Evolutionary conservation across 2,797 vertebrate genomes (phyloP), one percentile per base, ranked within the genome.

Genomic region (Podargus strigoides): DNA sequence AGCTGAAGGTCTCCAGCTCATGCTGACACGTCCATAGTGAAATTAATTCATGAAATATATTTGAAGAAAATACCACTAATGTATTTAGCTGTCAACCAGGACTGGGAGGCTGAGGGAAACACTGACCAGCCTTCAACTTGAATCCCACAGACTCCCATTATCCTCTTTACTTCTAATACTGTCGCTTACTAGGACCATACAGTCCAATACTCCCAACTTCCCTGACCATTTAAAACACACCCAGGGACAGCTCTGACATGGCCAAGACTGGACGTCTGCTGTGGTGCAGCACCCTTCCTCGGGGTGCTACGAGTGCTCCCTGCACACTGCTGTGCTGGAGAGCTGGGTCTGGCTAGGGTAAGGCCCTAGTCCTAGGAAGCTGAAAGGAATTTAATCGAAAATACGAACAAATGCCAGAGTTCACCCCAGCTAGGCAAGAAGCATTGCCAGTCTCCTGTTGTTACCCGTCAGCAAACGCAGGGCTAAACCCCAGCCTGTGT

Each of bases 221-320:
- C 28, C 83, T 52, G 76, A 52, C 90, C 0, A 0, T 88, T 85
- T 47, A 4, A 26, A 58, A n/a, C 14, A 3, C 3, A 60, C 76
- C 50, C 50, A 66, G 50, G 76, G 69, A 73, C 1, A 50, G 85
- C 70, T 62, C 77, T 39, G 74, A 53, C 59, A n/a, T 0, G 6
- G 84, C 46, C 76, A 75, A 14, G 36, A 47, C 6, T 13, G 18
- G 53, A 32, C 28, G 1, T 6, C 34, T 62, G 36, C 42, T n/a
- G n/a, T 1, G 7, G 12, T 17, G 14, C 77, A n/a, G 86, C 37
- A 17, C 53, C 58, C 63, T 27, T 49, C 56, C 79, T 26, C 0
- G 2, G 32, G 14, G 32, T 23, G 76, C 68, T 55, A 28, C 0
- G 2, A 69, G 30, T 1, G 0, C 1, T 2, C 37, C 72, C 55